Evolutionary conservation across 2,113 vertebrate species (phyloP).

Genomic region (Bos indicus): DNA sequence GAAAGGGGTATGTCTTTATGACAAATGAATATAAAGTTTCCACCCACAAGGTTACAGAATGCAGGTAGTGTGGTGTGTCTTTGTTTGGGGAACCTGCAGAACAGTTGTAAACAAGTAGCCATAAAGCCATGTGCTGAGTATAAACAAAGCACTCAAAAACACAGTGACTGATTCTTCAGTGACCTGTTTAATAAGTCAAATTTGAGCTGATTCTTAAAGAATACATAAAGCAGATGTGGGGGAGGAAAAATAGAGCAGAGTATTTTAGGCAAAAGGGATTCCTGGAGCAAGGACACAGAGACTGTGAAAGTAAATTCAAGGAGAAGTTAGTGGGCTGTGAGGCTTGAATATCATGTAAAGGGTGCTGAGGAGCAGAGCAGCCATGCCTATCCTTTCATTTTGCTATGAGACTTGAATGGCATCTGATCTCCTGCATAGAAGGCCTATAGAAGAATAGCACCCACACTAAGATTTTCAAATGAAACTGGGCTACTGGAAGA

Average conservation of each 20-base stretch:
- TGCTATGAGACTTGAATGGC: neutral
- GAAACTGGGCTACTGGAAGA: conserved; percentile 15
- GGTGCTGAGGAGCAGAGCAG: neutral
- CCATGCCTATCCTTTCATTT: neutral
- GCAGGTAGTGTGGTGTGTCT: neutral
- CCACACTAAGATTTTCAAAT: neutral
- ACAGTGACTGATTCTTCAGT: neutral
- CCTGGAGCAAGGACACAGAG: neutral
- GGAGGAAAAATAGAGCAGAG: neutral
- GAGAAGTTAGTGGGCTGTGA: neutral
- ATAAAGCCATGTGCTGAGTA: neutral
- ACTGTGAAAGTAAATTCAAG: neutral
- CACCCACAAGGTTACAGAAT: neutral
- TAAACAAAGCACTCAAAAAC: neutral
- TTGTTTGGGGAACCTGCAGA: neutral
- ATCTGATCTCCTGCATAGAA: neutral
- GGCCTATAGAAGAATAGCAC: neutral
- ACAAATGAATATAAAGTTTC: neutral
- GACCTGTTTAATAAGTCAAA: neutral
- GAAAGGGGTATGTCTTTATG: neutral
- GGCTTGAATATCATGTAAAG: neutral
- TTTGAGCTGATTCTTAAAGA: conserved; percentile 9
- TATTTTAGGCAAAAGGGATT: neutral
- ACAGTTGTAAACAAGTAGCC: neutral
- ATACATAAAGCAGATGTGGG: neutral